phyloP scores from a whole-genome alignment of 2,888 invertebrate genomes.

The Dryobotodes eremita region DNA sequence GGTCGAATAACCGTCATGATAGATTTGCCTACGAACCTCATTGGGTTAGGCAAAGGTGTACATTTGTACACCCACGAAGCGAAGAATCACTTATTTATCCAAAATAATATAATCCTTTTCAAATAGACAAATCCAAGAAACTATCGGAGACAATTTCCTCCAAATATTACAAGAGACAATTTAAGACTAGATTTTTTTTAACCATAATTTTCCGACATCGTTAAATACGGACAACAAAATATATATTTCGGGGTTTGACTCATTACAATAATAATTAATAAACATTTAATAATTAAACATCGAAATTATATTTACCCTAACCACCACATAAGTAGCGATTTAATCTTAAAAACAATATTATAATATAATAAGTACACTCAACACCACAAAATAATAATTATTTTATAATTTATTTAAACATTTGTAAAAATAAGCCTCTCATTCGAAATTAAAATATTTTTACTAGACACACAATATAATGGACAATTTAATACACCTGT shows the following conservation, averaged over 20 bases:
- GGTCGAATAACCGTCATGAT: background rate
- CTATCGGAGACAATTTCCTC: background rate
- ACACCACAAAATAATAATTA: slow-evolving; percentile 47
- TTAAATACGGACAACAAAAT: slow-evolving; percentile 26
- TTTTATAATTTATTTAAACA: slow-evolving; percentile 36
- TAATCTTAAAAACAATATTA: slow-evolving; percentile 48
- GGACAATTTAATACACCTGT: slow-evolving; percentile 35
- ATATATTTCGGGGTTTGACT: slow-evolving; percentile 37
- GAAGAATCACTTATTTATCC: slow-evolving; percentile 9
- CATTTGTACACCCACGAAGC: slow-evolving; percentile 50
- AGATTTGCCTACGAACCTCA: slow-evolving; percentile 37
- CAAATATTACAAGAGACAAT: slow-evolving; percentile 13
- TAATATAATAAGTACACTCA: slow-evolving; percentile 52
- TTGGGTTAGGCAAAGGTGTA: slow-evolving; percentile 48
- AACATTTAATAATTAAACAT: slow-evolving; percentile 62
- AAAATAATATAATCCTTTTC: background rate
- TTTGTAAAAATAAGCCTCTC: slow-evolving; percentile 49
- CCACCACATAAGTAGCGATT: slow-evolving; percentile 37
- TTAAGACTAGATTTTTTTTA: slow-evolving; percentile 15
- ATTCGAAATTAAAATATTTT: slow-evolving; percentile 35
- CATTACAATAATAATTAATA: slow-evolving; percentile 46
- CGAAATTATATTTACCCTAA: slow-evolving; percentile 54
- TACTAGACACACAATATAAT: slow-evolving; percentile 39
- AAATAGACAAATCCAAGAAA: background rate
- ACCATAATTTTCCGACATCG: slow-evolving; percentile 6